Percentiles rank a stretch among this genome's conserved stretches.
Evolutionary conservation across 2,113 vertebrate species (phyloP).

Genomic region (Phodopus roborovskii): DNA sequence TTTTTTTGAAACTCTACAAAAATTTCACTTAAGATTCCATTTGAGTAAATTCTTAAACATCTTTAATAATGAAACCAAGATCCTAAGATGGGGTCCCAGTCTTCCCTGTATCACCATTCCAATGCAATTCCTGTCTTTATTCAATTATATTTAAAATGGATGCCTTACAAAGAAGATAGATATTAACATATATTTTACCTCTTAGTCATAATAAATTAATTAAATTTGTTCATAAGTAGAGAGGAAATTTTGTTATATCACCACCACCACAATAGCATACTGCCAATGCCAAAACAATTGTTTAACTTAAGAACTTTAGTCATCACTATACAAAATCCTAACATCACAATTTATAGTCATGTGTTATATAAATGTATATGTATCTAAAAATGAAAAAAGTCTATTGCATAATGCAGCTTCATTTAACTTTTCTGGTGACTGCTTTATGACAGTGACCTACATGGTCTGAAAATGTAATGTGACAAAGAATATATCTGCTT

Average conservation of each 20-base stretch:
- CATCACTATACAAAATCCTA: neutral
- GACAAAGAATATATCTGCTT: conserved; percentile 75
- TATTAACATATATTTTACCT: neutral
- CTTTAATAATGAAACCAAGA: neutral
- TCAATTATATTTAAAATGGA: neutral
- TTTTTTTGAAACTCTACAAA: neutral
- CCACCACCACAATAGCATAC: neutral
- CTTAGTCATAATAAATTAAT: conserved; percentile 17
- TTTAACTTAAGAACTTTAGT: conserved; percentile 32
- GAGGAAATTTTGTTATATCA: neutral
- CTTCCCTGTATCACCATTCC: neutral
- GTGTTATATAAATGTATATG: conserved; percentile 60
- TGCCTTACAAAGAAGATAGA: neutral
- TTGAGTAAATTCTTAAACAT: neutral
- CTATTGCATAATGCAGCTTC: conserved; percentile 58
- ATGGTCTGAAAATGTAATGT: conserved; percentile 75
- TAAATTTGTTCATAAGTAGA: neutral
- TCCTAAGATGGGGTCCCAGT: neutral
- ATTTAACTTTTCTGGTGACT: conserved; percentile 73
- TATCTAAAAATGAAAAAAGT: conserved; percentile 68
- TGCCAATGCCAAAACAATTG: neutral
- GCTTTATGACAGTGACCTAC: conserved; percentile 75
- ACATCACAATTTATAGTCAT: conserved; percentile 58
- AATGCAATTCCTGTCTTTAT: neutral
- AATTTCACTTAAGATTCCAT: neutral